Evolutionary conservation across 2,888 invertebrate species (phyloP).

Genomic region (Sialis lutaria): DNA sequence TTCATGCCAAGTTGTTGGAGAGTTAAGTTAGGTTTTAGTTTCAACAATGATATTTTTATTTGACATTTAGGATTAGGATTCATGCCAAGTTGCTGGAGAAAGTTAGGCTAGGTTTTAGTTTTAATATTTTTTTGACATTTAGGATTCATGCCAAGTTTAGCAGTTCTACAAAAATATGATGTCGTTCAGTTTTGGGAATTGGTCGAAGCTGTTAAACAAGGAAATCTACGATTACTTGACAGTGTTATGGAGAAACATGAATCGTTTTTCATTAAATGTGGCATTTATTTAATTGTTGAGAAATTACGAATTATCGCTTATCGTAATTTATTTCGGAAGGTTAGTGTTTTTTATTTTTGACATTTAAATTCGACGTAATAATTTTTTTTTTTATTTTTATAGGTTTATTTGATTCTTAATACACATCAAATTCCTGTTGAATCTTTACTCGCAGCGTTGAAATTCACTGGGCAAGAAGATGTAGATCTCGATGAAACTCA

Average conservation of each 20-base stretch:
- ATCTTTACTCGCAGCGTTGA: conserved; percentile 65
- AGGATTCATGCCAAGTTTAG: conserved; percentile 80
- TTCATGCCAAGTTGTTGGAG: too few species aligned
- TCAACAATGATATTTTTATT: too few species aligned
- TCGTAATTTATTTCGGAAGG: conserved; percentile 85
- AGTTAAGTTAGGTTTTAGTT: too few species aligned
- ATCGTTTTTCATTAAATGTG: conserved; percentile 84
- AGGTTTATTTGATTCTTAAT: conserved; percentile 53
- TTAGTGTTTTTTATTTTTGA: too few species aligned
- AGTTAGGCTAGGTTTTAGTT: too few species aligned
- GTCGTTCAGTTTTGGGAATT: conserved; percentile 82
- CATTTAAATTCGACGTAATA: too few species aligned
- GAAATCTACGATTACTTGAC: conserved; percentile 71
- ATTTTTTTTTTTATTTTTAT: too few species aligned
- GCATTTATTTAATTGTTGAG: conserved; percentile 95
- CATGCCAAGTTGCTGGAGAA: too few species aligned
- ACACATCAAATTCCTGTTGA: conserved; percentile 80
- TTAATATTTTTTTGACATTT: too few species aligned
- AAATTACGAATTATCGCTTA: conserved; percentile 90
- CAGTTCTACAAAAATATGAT: conserved; percentile 74
- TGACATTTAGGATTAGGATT: too few species aligned
- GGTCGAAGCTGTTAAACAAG: conserved; percentile 73
- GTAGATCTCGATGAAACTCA: conserved; percentile 89
- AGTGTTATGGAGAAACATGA: conserved; percentile 73
- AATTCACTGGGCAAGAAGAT: conserved; percentile 64